Evolutionary conservation across 2,113 vertebrate species (phyloP).

Genomic region (Nerophis lumbriciformis): DNA sequence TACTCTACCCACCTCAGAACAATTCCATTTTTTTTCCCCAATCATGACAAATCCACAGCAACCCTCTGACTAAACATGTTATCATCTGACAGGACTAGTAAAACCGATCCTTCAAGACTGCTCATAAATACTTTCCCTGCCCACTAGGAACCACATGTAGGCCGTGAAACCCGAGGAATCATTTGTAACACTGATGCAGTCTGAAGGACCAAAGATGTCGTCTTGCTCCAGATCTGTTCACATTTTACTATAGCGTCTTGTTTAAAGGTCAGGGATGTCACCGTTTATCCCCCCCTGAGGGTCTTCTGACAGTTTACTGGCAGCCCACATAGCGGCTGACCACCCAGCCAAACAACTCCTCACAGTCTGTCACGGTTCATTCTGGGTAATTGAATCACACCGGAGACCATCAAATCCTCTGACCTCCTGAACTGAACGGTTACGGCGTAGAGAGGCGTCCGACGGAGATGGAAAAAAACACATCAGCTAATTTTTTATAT

Average conservation of each 20-base stretch:
- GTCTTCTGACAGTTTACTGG: constrained; percentile 55
- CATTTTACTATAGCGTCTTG: constrained; percentile 46
- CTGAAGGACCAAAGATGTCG: constrained; percentile 34
- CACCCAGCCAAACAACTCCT: constrained; percentile 46
- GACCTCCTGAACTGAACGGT: constrained; percentile 26
- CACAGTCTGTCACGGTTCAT: constrained; percentile 38
- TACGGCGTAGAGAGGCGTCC: constrained; percentile 15
- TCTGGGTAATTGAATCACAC: constrained; percentile 54
- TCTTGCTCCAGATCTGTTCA: constrained; percentile 19
- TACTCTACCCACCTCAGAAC: too few species aligned
- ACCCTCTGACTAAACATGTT: too few species aligned
- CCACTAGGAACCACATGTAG: constrained; percentile 20
- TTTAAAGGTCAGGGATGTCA: constrained; percentile 58
- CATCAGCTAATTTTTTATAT: constrained; percentile 13
- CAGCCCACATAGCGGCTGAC: constrained; percentile 20
- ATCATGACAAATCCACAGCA: too few species aligned
- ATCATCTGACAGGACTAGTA: too few species aligned
- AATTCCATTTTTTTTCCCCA: too few species aligned
- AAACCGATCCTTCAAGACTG: not conserved
- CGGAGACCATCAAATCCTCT: constrained; percentile 28
- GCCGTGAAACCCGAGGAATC: constrained; percentile 38
- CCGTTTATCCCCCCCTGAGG: constrained; percentile 22
- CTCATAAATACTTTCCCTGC: not conserved
- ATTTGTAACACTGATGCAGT: constrained; percentile 15
- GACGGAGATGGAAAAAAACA: constrained; percentile 20